Percentiles rank a stretch among this genome's conserved stretches.
Conservation (phyloP, 2,888 invertebrate species). For the Hirtodrosophila histrioides region DNA sequence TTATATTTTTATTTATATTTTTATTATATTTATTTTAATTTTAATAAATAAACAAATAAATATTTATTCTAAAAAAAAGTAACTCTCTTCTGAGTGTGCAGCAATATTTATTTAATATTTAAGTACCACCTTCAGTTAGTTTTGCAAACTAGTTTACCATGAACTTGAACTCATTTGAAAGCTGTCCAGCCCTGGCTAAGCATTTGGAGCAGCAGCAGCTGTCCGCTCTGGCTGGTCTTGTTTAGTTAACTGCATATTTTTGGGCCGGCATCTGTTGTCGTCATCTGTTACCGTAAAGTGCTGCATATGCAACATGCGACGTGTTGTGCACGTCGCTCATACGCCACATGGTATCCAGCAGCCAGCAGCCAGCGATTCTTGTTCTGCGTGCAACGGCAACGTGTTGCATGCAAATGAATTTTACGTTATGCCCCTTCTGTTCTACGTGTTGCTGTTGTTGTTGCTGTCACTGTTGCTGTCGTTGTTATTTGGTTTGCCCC, state of each 20-base stretch:
- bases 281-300: slow-evolving; percentile 42
- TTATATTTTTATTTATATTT: no score
- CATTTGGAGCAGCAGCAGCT: slow-evolving; percentile 18
- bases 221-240: slow-evolving; percentile 24
- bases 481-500: slow-evolving; percentile 38
- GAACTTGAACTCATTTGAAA: not conserved
- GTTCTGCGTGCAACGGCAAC: slow-evolving; percentile 57
- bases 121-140: no score
- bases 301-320: slow-evolving; percentile 47
- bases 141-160: no score
- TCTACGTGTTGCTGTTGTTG: slow-evolving; percentile 12
- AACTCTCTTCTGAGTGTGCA: no score
- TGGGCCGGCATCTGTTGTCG: slow-evolving; percentile 19
- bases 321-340: slow-evolving; percentile 64
- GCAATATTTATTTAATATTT: no score
- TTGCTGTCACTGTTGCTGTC: slow-evolving; percentile 32
- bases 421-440: slow-evolving; percentile 22
- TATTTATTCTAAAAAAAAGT: no score
- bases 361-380: slow-evolving; percentile 13
- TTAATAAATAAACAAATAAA: no score
- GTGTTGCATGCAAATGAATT: slow-evolving; percentile 80
- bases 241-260: slow-evolving; percentile 54
- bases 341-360: slow-evolving; percentile 38
- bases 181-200: slow-evolving; percentile 39
- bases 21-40: no score